phyloP scores from a whole-genome alignment of 1,140 invertebrate species.

The Rhynchophorus ferrugineus region DNA sequence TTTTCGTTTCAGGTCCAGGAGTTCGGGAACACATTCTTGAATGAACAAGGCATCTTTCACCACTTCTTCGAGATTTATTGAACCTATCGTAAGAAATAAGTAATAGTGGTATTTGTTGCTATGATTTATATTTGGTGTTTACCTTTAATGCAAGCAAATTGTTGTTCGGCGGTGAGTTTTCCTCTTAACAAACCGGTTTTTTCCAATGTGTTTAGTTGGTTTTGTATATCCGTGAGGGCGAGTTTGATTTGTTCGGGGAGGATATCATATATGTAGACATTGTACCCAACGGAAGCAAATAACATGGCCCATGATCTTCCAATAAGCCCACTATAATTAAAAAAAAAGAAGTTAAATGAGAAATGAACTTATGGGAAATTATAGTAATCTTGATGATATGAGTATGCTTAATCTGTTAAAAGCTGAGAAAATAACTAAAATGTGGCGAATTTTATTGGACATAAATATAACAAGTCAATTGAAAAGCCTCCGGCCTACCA shows the following conservation, averaged over 20 bases:
- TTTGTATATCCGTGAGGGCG: slow-evolving; percentile 65
- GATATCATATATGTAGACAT: slow-evolving; percentile 80
- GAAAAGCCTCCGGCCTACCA: no score
- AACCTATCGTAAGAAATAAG: slow-evolving; percentile 44
- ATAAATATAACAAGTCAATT: no score
- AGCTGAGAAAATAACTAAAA: no score
- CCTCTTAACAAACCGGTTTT: slow-evolving; percentile 66
- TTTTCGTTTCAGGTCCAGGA: slow-evolving; percentile 74
- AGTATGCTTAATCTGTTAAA: no score
- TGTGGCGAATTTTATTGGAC: no score
- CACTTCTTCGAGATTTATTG: slow-evolving; percentile 54
- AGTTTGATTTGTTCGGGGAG: slow-evolving; percentile 62
- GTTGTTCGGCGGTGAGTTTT: slow-evolving; percentile 60
- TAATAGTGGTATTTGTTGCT: not conserved
- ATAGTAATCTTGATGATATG: no score
- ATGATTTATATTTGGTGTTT: slow-evolving; percentile 8
- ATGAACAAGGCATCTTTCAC: slow-evolving; percentile 66
- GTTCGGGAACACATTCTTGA: slow-evolving; percentile 91
- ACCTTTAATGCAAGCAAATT: slow-evolving; percentile 75
- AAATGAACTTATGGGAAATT: no score
- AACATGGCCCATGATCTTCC: slow-evolving; percentile 93
- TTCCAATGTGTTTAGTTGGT: slow-evolving; percentile 66
- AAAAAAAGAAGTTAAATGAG: slow-evolving; percentile 1
- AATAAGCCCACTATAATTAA: slow-evolving; percentile 72
- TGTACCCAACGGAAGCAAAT: slow-evolving; percentile 85